phyloP scores from a whole-genome alignment of 2,113 vertebrate species.

The Stigmatopora argus region DNA sequence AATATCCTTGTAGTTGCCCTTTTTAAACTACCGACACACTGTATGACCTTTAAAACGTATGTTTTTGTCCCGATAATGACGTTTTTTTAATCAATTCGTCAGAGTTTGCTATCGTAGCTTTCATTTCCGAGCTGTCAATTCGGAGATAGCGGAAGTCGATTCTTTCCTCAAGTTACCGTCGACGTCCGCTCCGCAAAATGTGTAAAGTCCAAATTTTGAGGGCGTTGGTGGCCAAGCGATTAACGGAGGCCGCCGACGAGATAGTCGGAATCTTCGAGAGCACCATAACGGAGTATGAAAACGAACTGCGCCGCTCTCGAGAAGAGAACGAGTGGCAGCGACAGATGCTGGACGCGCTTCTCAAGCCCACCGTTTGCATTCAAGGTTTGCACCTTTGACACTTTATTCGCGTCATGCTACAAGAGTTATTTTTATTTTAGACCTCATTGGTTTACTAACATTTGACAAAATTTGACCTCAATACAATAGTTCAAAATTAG shows the following conservation, averaged over 20 bases:
- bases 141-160: not conserved
- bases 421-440: no score
- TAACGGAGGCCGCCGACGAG: not conserved
- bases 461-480: no score
- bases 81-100: not conserved
- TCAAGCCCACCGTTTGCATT: not conserved
- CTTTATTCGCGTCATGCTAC: not conserved
- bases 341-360: not conserved
- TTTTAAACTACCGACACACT: not conserved
- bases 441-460: no score
- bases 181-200: not conserved
- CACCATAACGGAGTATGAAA: not conserved
- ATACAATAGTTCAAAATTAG: no score
- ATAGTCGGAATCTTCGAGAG: constrained; percentile 1
- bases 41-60: not conserved
- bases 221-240: constrained; percentile 3
- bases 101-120: not conserved
- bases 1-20: not conserved
- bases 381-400: not conserved
- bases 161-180: no score
- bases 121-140: not conserved
- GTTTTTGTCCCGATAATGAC: not conserved
- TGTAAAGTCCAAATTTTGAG: constrained; percentile 3
- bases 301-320: constrained; percentile 8
- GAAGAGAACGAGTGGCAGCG: constrained; percentile 8